Conservation (phyloP, 2,797 vertebrate genomes). For the Sandelia bainsii region DNA sequence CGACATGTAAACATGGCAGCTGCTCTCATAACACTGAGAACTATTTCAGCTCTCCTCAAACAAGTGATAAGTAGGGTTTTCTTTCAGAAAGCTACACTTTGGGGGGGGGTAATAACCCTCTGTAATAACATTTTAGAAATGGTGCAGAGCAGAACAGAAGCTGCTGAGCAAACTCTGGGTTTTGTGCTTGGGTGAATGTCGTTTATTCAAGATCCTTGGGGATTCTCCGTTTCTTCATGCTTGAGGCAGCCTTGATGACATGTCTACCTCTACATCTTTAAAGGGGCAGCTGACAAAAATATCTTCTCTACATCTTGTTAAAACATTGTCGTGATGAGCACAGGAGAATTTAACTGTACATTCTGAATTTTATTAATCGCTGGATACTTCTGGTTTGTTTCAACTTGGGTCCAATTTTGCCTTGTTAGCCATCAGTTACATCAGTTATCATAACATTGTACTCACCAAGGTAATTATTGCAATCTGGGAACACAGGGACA, state of each 20-base stretch:
- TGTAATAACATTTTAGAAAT: constrained; percentile 59
- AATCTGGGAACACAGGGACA: not conserved
- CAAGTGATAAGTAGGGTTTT: constrained; percentile 61
- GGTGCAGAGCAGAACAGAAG: constrained; percentile 63
- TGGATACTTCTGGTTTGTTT: not conserved
- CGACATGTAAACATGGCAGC: constrained; percentile 41
- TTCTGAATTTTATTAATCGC: not conserved
- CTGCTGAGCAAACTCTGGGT: constrained; percentile 51
- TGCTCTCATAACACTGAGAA: constrained; percentile 40
- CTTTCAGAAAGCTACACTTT: constrained; percentile 35
- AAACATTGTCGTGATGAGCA: constrained; percentile 14
- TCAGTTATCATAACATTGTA: not conserved
- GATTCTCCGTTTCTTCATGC: constrained; percentile 45
- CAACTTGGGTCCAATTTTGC: not conserved
- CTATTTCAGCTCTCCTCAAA: constrained; percentile 43
- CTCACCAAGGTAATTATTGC: not conserved
- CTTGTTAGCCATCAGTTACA: not conserved
- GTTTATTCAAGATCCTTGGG: constrained; percentile 43
- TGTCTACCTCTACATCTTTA: constrained; percentile 26
- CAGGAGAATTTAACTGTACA: constrained; percentile 8
- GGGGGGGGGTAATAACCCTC: constrained; percentile 10
- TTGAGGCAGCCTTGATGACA: constrained; percentile 27
- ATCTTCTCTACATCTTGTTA: constrained; percentile 13
- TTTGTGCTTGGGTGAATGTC: constrained; percentile 32
- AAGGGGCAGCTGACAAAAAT: constrained; percentile 14